Base-by-base conservation (phyloP, 2,797 vertebrate genomes). In the Halcyon leucocephala region DNA sequence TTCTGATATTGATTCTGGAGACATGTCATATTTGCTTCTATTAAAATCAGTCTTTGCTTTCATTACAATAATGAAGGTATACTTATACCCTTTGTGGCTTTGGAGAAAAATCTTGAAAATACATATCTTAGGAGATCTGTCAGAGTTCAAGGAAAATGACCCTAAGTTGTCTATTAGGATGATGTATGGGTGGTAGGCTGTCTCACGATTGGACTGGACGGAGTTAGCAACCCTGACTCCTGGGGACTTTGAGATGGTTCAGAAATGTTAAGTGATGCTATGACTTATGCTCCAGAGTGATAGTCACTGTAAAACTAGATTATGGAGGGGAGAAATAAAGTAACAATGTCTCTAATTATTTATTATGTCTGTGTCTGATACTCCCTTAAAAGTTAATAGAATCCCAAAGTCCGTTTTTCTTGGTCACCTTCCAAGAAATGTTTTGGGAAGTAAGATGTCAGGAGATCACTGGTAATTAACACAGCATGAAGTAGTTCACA, bases 141-240 rank as follows among this genome's bases (percentile, higher is more conserved):
- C 17, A 18, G 72, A 74, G 25, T 61, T 89, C n/a, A 71, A 80
- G 54, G 61, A 55, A 51, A 81, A 60, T 0, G 5, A 20, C 17
- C 0, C 0, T 9, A 64, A 48, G 28, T 35, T 72, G 9, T 51
- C 22, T 88, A 22, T 64, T 61, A 66, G 18, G 20, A 8, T 69
- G 37, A 49, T 1, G 0, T 31, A 8, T 1, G 7, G 22, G 17
- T 24, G 18, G 1, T 37, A 17, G 58, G 29, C n/a, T 83, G 61
- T 25, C 58, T 51, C 19, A 7, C 12, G 42, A 7, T 44, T 46
- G 26, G 48, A 7, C 29, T 42, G n/a, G 29, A n/a, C 18, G 17
- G 62, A 51, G 12, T 58, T 72, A 24, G 46, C 55, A 78, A 24
- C 20, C 15, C 26, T n/a, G 13, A 10, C 21, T 89, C 14, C 15